Evolutionary conservation across 2,113 vertebrate species (phyloP), one percentile per base, ranked within the genome.

Genomic region (Lagenorhynchus albirostris): DNA sequence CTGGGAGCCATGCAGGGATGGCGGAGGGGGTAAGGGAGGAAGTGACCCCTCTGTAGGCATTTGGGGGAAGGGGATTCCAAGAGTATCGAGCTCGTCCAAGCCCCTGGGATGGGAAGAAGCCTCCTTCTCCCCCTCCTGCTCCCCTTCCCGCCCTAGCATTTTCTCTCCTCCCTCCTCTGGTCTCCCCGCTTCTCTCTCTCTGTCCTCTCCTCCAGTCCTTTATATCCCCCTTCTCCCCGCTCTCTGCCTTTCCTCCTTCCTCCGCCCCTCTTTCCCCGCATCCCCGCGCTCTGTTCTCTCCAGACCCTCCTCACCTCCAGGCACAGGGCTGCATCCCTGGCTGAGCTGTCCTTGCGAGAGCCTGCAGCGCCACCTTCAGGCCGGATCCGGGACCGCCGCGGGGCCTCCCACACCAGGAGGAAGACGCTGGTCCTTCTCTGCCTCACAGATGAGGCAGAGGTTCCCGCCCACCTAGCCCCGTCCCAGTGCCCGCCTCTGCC

Each of bases 351-450:
- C 70, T 94, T 89, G 55, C 3, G 8, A 91, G 53, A 6, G 62
- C 92, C 89, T 90, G 77, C 94, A 93, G 96, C 85, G 85, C 97
- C 97, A 98, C 94, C 97, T 97, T 60, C 89, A 97, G 96, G 65
- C 71, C 3, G 0, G 1, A 76, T 0, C 9, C 8, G 55, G 81
- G 3, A 41, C 44, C 1, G 18, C 77, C 3, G 60, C 7, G 21
- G 29, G 33, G 67, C 14, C 31, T 55, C 60, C 47, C 31, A n/a
- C 38, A 0, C 92, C 2, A 1, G 26, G 6, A 15, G 74, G 53
- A 53, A 15, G 0, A 58, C 23, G 4, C 50, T 50, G 67, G 18
- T 23, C 5, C 3, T 9, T 58, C 79, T 60, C 62, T 1, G 20
- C n/a, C 68, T 8, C 65, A n/a, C 3, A 70, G 10, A 13, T 12